These are phyloP conservation scores for Branchinecta lindahli DNA, from an alignment of 1,140 invertebrate genomes.

Conservation along the genomic window DNA sequence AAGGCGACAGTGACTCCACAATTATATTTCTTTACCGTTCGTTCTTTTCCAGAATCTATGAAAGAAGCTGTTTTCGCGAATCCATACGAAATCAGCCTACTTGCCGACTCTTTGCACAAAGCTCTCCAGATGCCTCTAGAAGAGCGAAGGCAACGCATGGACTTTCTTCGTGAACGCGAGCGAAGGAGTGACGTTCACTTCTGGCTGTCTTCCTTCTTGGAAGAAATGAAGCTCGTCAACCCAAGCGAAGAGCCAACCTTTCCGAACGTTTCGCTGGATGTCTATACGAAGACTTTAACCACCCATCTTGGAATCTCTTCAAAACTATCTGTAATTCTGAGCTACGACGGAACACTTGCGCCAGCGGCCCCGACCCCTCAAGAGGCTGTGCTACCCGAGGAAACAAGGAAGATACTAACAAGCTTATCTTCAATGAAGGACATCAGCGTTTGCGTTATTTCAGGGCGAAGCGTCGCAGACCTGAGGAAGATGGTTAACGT, in stretches of 20 bases:
- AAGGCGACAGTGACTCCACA: no score
- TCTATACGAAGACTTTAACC: slow-evolving; percentile 26
- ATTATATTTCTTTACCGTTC: no score
- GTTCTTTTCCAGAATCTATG: slow-evolving; percentile 25
- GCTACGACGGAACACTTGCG: slow-evolving; percentile 35
- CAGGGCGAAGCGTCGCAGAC: slow-evolving; percentile 30
- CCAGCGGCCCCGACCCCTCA: slow-evolving; percentile 33
- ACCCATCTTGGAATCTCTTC: slow-evolving; percentile 28
- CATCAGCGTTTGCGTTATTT: slow-evolving; percentile 32
- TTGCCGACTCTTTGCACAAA: slow-evolving; percentile 31
- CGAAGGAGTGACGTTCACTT: slow-evolving; percentile 30
- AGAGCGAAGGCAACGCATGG: slow-evolving; percentile 32
- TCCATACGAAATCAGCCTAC: slow-evolving; percentile 32
- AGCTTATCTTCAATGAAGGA: slow-evolving; percentile 28
- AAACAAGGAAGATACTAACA: slow-evolving; percentile 29
- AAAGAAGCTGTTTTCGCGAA: slow-evolving; percentile 33
- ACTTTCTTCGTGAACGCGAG: slow-evolving; percentile 30
- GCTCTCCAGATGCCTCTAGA: slow-evolving; percentile 33
- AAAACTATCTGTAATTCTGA: slow-evolving; percentile 31
- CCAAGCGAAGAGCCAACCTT: slow-evolving; percentile 30
- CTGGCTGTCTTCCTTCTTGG: slow-evolving; percentile 31
- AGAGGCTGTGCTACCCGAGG: slow-evolving; percentile 29
- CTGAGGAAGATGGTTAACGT: slow-evolving; percentile 31
- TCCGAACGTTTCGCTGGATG: slow-evolving; percentile 31
- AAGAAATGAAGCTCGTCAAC: slow-evolving; percentile 27